Base-by-base conservation (phyloP, 2,888 invertebrate species). In the Phortica okadai region DNA sequence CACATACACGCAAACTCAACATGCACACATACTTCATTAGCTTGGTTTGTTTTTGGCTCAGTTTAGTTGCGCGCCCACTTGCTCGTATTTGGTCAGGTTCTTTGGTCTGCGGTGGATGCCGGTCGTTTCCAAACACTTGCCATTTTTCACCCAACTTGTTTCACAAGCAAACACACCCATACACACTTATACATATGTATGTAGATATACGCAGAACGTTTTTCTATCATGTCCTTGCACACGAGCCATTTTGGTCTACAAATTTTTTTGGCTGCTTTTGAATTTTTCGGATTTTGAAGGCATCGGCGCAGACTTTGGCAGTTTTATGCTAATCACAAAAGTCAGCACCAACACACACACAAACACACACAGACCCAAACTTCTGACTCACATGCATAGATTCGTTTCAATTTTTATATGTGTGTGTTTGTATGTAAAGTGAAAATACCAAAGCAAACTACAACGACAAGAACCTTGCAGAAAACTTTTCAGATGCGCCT, bases 241-340 rank as follows among this genome's bases (percentile, higher is more conserved):
- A 41, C 16, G n/a, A 50, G 14, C 50, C 50, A 11, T 50, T 50
- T 67, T 67, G 67, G 67, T 44, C 44, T 14, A 44, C 67, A 1
- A 33, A 41, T 11, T 50, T 74, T 74, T 66, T 74, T 73, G 59
- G 64, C 66, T 41, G 45, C 50, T 74, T 66, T 62, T 44, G 62
- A 62, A 44, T 62, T 73, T 59, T 44, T 50, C 66, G 66, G 50
- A 66, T 66, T 64, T 25, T 70, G 33, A 70, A 50, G 41, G 54
- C 50, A 70, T 2, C 33, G 50, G 73, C 58, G 54, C 67, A 84
- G 83, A 85, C 88, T 88, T 88, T 83, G 86, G 82, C 83, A 85
- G 81, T 85, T 88, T 86, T 85, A 88, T 86, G 85, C 85, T 86
- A 86, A 86, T 86, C 85, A 88, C 82, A 82, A 83, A 76, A 59